Evolutionary conservation across 1,140 invertebrate genomes (phyloP).

Genomic region (Armadillidium nasatum): DNA sequence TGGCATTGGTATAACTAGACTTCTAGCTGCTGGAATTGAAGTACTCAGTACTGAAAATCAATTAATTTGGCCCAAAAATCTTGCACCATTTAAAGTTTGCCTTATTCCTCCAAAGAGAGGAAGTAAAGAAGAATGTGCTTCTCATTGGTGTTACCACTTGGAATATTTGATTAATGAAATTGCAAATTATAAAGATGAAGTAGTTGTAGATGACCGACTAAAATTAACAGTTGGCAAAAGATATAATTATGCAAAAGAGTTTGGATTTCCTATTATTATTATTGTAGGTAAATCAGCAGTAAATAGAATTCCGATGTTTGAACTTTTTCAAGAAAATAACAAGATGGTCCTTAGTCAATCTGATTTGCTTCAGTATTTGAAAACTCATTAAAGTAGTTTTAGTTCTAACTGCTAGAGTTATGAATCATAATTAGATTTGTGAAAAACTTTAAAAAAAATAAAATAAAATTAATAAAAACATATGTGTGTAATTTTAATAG

Average conservation of each 20-base stretch:
- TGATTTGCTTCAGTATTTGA: not conserved
- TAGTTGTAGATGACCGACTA: constrained; percentile 21
- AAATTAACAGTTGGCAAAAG: not conserved
- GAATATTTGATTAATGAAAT: constrained; percentile 18
- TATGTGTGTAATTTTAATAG: too few species aligned
- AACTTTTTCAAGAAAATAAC: constrained; percentile 7
- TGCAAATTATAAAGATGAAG: constrained; percentile 10
- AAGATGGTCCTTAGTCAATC: not conserved
- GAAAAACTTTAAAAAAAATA: too few species aligned
- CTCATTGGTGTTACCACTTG: constrained; percentile 6
- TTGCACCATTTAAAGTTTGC: constrained; percentile 20
- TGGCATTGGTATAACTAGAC: constrained; percentile 18
- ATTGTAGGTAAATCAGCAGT: constrained; percentile 14
- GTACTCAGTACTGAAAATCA: not conserved
- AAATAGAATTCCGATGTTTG: constrained; percentile 9
- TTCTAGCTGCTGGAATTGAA: constrained; percentile 7
- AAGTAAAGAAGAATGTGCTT: constrained; percentile 22
- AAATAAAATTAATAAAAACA: too few species aligned
- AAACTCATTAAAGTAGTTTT: too few species aligned
- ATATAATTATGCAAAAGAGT: not conserved
- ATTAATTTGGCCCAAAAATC: constrained; percentile 17
- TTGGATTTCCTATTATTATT: constrained; percentile 22
- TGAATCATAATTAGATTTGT: too few species aligned
- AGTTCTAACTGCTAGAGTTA: too few species aligned
- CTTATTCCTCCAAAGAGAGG: constrained; percentile 18